Percentiles rank a stretch among this genome's conserved stretches.
These are phyloP conservation scores for Meloe dianella DNA, from an alignment of 2,888 invertebrate genomes.

Conservation along the genomic window DNA sequence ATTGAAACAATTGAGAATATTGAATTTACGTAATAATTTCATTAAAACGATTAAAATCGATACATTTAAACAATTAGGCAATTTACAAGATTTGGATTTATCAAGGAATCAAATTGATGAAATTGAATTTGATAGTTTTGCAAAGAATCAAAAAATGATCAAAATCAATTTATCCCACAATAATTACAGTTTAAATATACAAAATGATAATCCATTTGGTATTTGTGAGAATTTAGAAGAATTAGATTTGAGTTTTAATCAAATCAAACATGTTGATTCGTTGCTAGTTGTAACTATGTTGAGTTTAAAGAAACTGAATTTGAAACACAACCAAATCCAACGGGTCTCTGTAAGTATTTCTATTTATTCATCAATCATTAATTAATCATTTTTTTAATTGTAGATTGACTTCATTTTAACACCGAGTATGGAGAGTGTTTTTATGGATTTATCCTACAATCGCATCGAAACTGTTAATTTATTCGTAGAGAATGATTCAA, in stretches of 20 bases:
- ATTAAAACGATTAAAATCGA: background rate
- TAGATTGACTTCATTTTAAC: background rate
- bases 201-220: background rate
- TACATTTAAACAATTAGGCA: background rate
- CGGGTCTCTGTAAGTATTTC: slow-evolving; percentile 61
- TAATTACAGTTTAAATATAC: slow-evolving; percentile 2
- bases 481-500: slow-evolving; percentile 46
- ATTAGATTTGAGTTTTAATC: slow-evolving; percentile 65
- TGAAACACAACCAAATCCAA: slow-evolving; percentile 67
- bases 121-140: slow-evolving; percentile 36
- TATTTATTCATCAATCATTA: background rate
- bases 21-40: background rate
- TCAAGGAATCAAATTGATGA: background rate
- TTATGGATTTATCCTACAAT: background rate
- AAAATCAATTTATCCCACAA: slow-evolving; percentile 42
- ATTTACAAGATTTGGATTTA: slow-evolving; percentile 2
- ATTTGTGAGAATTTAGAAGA: slow-evolving; percentile 54
- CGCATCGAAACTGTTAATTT: slow-evolving; percentile 9
- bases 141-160: slow-evolving; percentile 65
- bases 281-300: background rate
- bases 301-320: slow-evolving; percentile 60
- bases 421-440: background rate
- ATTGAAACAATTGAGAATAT: background rate
- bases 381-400: too few species aligned
- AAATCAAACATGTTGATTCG: slow-evolving; percentile 60